Base-by-base conservation (phyloP, 2,888 invertebrate genomes). In the Cerastis leucographa region DNA sequence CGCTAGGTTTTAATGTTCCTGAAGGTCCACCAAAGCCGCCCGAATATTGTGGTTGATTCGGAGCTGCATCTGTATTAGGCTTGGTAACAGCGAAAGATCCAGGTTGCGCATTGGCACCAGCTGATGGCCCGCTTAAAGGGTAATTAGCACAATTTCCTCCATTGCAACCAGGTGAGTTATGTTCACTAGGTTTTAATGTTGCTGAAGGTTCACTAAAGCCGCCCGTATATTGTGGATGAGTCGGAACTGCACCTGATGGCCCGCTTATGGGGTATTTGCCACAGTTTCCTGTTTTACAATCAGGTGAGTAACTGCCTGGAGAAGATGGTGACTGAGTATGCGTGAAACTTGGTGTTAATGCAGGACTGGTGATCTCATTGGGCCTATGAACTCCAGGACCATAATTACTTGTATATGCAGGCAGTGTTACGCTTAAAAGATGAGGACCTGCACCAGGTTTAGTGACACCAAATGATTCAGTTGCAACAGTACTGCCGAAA, bases 281-380 rank as follows among this genome's bases (percentile, higher is more conserved):
- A 64, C 87, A 86, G 54, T 78, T 78, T 46, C 65, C 29, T 17
- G 83, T 75, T 78, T 78, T 74, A 64, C 87, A 81, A 40, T n/a
- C 65, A 46, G 61, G 29, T n/a, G 85, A 61, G 67, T 70, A 67
- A 69, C 35, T 78, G 25, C 49, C 64, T 29, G 72, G 54, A 7
- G 71, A 62, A 40, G 75, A 69, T 49, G 67, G 71, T 62, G 80
- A 66, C 12, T 71, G 80, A 44, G 76, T 68, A 71, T 78, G 69
- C 11, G 25, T n/a, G 19, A 73, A 74, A 56, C 40, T 80, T 35
- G 78, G 65, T 56, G 62, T 65, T 64, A 76, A 73, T 51, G 66
- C 68, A 22, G 85, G 69, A 19, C 74, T 44, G 22, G 44, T 73
- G 8, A 78, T 72, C 44, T 68, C 71, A 71, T 56, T 74, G 35